Evolutionary conservation across 2,888 invertebrate species (phyloP).

Genomic region (Nymphalis urticae): DNA sequence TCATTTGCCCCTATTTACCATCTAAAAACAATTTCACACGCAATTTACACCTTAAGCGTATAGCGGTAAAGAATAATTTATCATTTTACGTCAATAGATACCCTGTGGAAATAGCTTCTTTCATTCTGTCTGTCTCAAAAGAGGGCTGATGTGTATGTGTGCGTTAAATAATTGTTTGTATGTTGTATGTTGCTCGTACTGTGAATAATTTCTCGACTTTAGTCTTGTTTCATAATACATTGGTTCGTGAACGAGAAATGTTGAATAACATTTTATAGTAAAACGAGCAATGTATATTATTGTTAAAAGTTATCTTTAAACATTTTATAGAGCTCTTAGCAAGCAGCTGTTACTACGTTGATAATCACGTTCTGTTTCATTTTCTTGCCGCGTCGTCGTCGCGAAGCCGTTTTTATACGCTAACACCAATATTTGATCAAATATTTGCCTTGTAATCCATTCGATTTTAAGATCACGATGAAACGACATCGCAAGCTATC

Average conservation of each 20-base stretch:
- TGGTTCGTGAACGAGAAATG: not conserved
- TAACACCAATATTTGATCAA: constrained; percentile 49
- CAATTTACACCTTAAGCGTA: constrained; percentile 32
- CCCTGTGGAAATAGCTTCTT: constrained; percentile 56
- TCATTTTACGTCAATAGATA: constrained; percentile 45
- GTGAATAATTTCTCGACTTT: constrained; percentile 17
- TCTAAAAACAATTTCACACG: constrained; percentile 8
- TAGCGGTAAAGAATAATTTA: constrained; percentile 43
- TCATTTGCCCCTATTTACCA: constrained; percentile 35
- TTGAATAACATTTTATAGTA: not conserved
- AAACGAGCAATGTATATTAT: constrained; percentile 45
- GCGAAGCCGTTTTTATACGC: constrained; percentile 50
- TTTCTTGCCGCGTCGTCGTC: constrained; percentile 55
- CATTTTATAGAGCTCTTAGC: constrained; percentile 32
- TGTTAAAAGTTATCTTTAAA: constrained; percentile 18
- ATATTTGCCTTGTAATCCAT: constrained; percentile 38
- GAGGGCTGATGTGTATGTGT: constrained; percentile 41
- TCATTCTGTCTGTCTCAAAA: constrained; percentile 44
- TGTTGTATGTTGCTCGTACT: constrained; percentile 39
- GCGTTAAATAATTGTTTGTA: constrained; percentile 42
- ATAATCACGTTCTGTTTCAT: constrained; percentile 68
- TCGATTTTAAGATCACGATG: constrained; percentile 6
- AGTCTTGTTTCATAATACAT: constrained; percentile 27
- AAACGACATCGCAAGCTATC: not conserved
- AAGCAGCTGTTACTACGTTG: constrained; percentile 67